Evolutionary conservation across 2,113 vertebrate species (phyloP), one percentile per base, ranked within the genome.

Genomic region (Sciurus niger): DNA sequence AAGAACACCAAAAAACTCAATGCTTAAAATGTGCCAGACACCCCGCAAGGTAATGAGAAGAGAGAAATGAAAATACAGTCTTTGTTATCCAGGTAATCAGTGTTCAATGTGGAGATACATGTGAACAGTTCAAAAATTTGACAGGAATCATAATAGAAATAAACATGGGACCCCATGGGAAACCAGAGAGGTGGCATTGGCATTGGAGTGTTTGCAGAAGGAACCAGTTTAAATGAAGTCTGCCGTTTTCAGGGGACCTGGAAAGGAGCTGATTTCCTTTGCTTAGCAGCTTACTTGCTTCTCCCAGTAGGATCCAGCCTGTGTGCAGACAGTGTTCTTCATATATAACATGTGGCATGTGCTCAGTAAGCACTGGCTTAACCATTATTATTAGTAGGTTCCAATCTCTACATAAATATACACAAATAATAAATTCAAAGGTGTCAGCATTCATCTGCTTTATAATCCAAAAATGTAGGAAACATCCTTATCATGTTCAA

Each of bases 101-200:
- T 60, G 60, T 91, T 13, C 6, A 77, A 7, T 84, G 63, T 63
- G 22, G 48, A 14, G 37, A 84, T 8, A 91, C 40, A 88, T 24
- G 28, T 28, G 43, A 70, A n/a, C 4, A 60, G 63, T 53, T 92
- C 3, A 88, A 89, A 96, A 92, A 4, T 60, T 63, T 73, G n/a
- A 5, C 70, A 83, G 63, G 68, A 94, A 95, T 90, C 25, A 72
- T 76, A 30, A 84, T 24, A 80, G 37, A 70, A 77, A 84, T 63
- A 90, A 96, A 65, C 34, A 14, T 0, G 60, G 70, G 14, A 73
- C 30, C 37, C 22, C 16, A 48, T 0, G 72, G 30, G n/a, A 70
- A 79, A 55, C 55, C 48, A 60, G 74, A 40, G 37, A 68, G 84
- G 6, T 37, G 2, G 0, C 53, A 70, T 40, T 24, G 16, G 55